A percentile compares a stretch with the other conserved stretches of the same genome.
These are phyloP conservation scores for Nothura maculosa DNA, from an alignment of 2,797 vertebrate genomes.

Conservation along the genomic window DNA sequence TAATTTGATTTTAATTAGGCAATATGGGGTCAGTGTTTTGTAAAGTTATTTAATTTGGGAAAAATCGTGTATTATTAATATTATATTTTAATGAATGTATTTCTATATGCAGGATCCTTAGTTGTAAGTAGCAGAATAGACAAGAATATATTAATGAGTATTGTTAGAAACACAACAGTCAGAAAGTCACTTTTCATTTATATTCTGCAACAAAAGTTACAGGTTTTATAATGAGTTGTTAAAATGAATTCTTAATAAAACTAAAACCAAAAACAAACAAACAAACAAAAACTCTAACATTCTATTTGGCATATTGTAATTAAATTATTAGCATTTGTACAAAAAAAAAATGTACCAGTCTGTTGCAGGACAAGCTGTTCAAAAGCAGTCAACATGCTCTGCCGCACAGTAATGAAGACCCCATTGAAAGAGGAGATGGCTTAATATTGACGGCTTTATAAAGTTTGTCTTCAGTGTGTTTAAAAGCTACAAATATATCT, in stretches of 20 bases:
- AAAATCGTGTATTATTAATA: background rate
- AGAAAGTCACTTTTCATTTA: background rate
- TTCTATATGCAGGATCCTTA: background rate
- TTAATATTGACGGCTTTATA: background rate
- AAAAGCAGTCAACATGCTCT: background rate
- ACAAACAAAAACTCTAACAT: background rate
- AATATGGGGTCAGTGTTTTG: background rate
- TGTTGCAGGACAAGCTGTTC: background rate
- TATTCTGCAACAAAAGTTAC: background rate
- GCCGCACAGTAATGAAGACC: background rate
- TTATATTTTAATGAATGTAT: background rate
- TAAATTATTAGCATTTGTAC: background rate
- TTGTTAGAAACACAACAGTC: background rate
- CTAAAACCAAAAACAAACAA: background rate
- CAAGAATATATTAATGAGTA: background rate
- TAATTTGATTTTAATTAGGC: background rate
- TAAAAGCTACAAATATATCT: background rate
- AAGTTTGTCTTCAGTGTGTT: background rate
- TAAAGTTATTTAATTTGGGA: background rate
- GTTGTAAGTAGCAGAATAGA: background rate
- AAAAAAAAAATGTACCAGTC: background rate
- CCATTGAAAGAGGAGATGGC: accelerated
- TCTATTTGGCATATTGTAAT: background rate
- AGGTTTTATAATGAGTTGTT: background rate
- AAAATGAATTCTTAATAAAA: background rate